Base-by-base conservation (phyloP, 2,888 invertebrate species). In the Arenicola marina region DNA sequence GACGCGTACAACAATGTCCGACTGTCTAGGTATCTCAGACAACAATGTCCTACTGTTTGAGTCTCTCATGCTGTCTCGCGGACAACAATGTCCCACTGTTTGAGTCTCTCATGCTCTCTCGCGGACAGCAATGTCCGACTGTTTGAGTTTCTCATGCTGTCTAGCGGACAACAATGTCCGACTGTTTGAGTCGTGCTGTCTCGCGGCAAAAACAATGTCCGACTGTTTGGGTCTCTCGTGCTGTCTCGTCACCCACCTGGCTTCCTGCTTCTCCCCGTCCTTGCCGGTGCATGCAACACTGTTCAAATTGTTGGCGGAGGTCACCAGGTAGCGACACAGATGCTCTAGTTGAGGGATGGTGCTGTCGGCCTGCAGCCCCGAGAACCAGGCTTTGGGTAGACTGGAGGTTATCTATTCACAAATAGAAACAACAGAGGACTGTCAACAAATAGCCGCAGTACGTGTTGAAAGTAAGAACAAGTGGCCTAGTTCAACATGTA, bases 361-460 rank as follows among this genome's bases (percentile, higher is more conserved):
- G 33, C 69, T 73, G 28, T 81, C 80, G 4, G 70, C 74, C 15
- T 75, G 70, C 56, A 79, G 67, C 1, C 70, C 74, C 0, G 61
- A 61, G 68, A 81, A 82, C 82, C 82, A 82, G 7, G 71, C 65
- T 65, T 77, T 77, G 1, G 82, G 82, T 45, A 82, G 71, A 33
- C 76, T 73, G 18, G 77, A 75, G 0, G 77, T 73, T 33, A 81
- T 77, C 80, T 81, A n/a, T n/a, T n/a, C n/a, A n/a, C n/a, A n/a
- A n/a, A n/a, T n/a, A n/a, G n/a, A n/a, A n/a, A n/a, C n/a, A n/a
- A n/a, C n/a, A n/a, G n/a, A n/a, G n/a, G n/a, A n/a, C n/a, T n/a
- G n/a, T n/a, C n/a, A n/a, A n/a, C n/a, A n/a, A n/a, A n/a, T n/a
- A n/a, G n/a, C n/a, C n/a, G n/a, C n/a, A n/a, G n/a, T n/a, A n/a